A percentile compares a stretch with the other conserved stretches of the same genome.
Evolutionary conservation across 1,140 invertebrate genomes (phyloP).

Genomic region (Microplitis mediator): DNA sequence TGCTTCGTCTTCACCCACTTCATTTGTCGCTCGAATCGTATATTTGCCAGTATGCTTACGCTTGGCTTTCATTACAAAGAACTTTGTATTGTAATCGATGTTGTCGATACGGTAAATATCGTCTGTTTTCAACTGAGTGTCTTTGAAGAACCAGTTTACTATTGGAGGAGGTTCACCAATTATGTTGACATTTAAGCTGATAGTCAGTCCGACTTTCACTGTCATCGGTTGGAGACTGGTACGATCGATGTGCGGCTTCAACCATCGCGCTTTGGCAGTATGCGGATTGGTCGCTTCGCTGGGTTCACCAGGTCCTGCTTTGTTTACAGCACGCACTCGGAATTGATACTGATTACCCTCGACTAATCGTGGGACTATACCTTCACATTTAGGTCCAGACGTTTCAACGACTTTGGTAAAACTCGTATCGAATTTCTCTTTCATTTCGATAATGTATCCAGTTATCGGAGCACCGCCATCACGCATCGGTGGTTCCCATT

Average conservation of each 20-base stretch:
- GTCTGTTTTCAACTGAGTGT: conserved; percentile 70
- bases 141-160: conserved; percentile 88
- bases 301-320: conserved; percentile 93
- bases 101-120: conserved; percentile 81
- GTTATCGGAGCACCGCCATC: conserved; percentile 97
- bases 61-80: conserved; percentile 82
- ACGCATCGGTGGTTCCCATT: conserved; percentile 93
- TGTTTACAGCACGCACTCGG: conserved; percentile 91
- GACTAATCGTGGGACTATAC: conserved; percentile 85
- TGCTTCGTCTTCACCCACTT: conserved; percentile 91
- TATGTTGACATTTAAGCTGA: conserved; percentile 90
- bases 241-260: conserved; percentile 91
- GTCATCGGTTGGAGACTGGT: conserved; percentile 84
- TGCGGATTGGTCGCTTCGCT: conserved; percentile 94
- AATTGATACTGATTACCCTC: conserved; percentile 97
- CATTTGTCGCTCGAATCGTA: conserved; percentile 88
- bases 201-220: conserved; percentile 89
- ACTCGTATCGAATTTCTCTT: conserved; percentile 72
- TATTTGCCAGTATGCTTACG: conserved; percentile 89
- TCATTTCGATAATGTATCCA: conserved; percentile 91
- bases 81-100: conserved; percentile 89
- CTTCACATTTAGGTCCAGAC: conserved; percentile 77
- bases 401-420: conserved; percentile 79
- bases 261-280: conserved; percentile 89
- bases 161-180: conserved; percentile 93